Percentiles rank a stretch among this genome's conserved stretches.
phyloP scores from a whole-genome alignment of 2,797 vertebrate species.

The Aeoliscus strigatus region DNA sequence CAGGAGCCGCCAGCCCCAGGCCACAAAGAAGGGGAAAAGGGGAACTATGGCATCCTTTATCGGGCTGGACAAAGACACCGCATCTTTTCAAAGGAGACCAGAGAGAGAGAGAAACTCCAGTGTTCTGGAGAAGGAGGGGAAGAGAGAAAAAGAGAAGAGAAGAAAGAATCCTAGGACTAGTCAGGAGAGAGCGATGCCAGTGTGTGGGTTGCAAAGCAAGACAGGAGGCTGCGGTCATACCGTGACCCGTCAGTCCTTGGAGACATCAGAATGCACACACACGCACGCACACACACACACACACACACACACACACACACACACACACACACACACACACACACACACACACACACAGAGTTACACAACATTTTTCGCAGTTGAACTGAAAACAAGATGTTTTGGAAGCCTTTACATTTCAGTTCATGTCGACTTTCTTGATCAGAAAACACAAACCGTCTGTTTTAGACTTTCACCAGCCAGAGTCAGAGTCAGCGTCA shows the following conservation, averaged over 20 bases:
- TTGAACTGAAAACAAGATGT: slow-evolving; percentile 22
- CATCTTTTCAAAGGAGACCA: slow-evolving; percentile 78
- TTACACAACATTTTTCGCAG: slow-evolving; percentile 33
- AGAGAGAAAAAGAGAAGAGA: slow-evolving; percentile 50
- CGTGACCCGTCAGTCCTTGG: slow-evolving; percentile 57
- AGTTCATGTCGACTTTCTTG: slow-evolving; percentile 3
- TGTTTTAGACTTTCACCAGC: slow-evolving; percentile 6
- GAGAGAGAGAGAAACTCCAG: slow-evolving; percentile 70
- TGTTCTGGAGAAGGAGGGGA: slow-evolving; percentile 63
- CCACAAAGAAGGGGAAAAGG: slow-evolving; percentile 76
- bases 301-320: too few relatives aligned
- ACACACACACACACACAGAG: slow-evolving; percentile 15
- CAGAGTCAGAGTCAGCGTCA: slow-evolving; percentile 26
- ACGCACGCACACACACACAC: background rate
- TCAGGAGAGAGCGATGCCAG: slow-evolving; percentile 69
- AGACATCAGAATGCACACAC: slow-evolving; percentile 53
- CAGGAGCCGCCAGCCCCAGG: slow-evolving; percentile 73
- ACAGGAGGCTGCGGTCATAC: slow-evolving; percentile 66
- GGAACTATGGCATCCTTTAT: slow-evolving; percentile 80
- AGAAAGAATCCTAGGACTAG: slow-evolving; percentile 68
- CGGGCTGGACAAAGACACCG: slow-evolving; percentile 74
- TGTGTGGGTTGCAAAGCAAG: slow-evolving; percentile 69
- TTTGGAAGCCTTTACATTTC: slow-evolving; percentile 14
- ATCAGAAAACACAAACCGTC: slow-evolving; percentile 1
- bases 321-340: slow-evolving; percentile 12